phyloP scores from a whole-genome alignment of 2,797 vertebrate genomes.

The Coendou prehensilis region DNA sequence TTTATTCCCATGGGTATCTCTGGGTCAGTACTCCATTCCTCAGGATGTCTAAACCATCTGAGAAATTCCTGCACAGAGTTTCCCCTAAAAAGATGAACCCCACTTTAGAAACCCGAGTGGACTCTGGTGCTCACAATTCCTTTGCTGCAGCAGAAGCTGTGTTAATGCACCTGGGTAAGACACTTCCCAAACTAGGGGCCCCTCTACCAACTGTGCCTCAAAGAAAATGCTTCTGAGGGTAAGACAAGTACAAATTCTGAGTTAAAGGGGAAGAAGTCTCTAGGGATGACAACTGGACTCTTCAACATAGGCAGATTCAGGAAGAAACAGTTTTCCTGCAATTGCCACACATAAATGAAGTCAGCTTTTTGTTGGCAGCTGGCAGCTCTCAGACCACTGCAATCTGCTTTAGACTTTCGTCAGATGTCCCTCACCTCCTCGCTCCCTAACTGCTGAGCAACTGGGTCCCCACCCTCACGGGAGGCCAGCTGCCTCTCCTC shows the following conservation, averaged over 20 bases:
- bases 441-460: not conserved
- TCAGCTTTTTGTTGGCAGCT: not conserved
- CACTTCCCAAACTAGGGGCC: not conserved
- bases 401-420: not conserved
- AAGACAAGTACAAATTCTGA: not conserved
- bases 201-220: not conserved
- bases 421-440: not conserved
- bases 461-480: not conserved
- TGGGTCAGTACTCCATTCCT: not conserved
- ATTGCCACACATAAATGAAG: not conserved
- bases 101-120: not conserved
- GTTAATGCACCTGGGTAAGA: not conserved
- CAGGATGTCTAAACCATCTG: not conserved
- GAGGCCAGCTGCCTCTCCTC: not conserved
- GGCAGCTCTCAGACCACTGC: not conserved
- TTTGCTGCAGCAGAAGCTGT: not conserved
- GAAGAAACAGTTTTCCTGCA: not conserved
- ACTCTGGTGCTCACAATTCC: not conserved
- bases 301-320: not conserved
- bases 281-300: not conserved
- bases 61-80: not conserved
- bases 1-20: not conserved
- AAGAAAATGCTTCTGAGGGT: not conserved
- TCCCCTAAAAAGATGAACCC: not conserved
- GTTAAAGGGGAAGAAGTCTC: not conserved